Evolutionary conservation across 2,888 invertebrate species (phyloP).

Genomic region (Stenodema calcarata): DNA sequence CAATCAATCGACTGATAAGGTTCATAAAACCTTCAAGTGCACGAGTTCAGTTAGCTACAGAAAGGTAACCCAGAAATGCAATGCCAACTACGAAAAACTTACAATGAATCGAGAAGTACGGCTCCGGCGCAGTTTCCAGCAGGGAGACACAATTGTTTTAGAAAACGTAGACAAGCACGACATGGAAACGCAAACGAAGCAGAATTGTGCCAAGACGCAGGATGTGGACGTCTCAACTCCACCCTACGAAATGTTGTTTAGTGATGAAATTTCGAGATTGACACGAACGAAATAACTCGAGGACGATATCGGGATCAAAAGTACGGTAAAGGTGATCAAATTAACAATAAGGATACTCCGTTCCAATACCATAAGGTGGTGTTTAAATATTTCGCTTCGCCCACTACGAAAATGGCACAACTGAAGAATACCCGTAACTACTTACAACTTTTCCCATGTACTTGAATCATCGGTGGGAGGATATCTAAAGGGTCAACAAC

Average conservation of each 20-base stretch:
- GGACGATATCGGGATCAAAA: background rate
- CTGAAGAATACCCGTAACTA: background rate
- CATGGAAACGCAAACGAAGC: background rate
- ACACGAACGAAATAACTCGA: background rate
- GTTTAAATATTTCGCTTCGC: background rate
- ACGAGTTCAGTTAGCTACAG: no score
- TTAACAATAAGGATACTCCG: background rate
- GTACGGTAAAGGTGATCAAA: background rate
- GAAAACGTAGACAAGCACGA: background rate
- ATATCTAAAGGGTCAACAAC: background rate
- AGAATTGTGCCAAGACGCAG: background rate
- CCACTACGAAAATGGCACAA: background rate
- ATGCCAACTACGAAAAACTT: background rate
- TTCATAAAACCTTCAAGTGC: no score
- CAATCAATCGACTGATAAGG: no score
- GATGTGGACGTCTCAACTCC: background rate
- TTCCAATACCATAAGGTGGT: background rate
- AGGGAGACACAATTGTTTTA: background rate
- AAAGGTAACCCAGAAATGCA: no score
- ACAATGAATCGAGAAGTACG: background rate
- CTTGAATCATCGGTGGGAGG: background rate
- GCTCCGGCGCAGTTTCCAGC: background rate
- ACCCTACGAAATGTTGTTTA: background rate
- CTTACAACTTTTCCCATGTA: background rate
- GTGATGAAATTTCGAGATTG: background rate